These are phyloP conservation scores for Tribolium freemani DNA, from an alignment of 2,888 invertebrate genomes.

Conservation along the genomic window DNA sequence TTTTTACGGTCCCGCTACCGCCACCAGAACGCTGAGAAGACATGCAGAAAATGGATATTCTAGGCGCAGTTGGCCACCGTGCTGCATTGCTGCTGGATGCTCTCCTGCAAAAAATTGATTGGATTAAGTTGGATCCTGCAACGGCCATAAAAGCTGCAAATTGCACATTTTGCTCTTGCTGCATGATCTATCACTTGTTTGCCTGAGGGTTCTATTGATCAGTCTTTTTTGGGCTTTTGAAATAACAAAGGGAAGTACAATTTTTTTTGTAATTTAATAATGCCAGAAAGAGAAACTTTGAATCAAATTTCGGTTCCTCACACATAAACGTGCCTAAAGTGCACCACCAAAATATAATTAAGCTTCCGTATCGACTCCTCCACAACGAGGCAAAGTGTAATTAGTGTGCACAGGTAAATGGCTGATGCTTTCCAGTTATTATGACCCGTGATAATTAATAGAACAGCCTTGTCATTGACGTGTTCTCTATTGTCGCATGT, in stretches of 20 bases:
- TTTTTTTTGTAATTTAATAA: no score
- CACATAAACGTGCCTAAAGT: not conserved
- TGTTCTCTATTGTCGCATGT: constrained; percentile 11
- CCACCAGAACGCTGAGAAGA: constrained; percentile 77
- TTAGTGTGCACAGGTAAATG: constrained; percentile 27
- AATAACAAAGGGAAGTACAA: no score
- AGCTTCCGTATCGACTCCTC: constrained; percentile 3
- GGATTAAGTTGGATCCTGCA: not conserved
- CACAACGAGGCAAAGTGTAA: constrained; percentile 4
- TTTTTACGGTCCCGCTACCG: constrained; percentile 71
- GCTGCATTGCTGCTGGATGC: constrained; percentile 90
- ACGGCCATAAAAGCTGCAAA: not conserved
- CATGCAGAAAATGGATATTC: constrained; percentile 81
- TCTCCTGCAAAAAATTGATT: constrained; percentile 74
- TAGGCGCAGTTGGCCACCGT: constrained; percentile 79
- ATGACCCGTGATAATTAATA: constrained; percentile 20
- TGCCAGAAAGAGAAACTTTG: no score
- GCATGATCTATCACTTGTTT: no score
- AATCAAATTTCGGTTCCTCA: not conserved
- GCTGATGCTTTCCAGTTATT: constrained; percentile 17
- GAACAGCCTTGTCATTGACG: constrained; percentile 18
- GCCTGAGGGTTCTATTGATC: no score
- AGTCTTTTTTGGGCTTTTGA: no score
- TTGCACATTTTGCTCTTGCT: not conserved
- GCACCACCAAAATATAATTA: constrained; percentile 14